Conservation (phyloP, 2,797 vertebrate species). For the Leucoraja ocellata region DNA sequence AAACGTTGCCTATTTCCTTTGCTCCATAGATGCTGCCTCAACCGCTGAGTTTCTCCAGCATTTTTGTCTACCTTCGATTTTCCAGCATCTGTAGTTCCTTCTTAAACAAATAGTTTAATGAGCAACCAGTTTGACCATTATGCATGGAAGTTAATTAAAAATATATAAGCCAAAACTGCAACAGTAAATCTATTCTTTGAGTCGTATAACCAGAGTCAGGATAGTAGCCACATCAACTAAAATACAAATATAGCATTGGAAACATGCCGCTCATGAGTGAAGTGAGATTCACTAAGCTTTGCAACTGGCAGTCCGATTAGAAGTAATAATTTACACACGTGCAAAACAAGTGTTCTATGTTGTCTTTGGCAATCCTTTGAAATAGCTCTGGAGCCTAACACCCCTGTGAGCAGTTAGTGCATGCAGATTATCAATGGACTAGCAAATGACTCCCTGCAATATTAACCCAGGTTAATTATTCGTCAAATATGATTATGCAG, state of each 20-base stretch:
- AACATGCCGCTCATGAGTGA: not conserved
- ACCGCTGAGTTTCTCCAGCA: too few relatives aligned
- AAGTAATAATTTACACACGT: slow-evolving; percentile 19
- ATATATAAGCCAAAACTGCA: not conserved
- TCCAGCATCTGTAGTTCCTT: too few relatives aligned
- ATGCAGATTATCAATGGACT: slow-evolving; percentile 73
- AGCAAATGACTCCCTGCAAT: slow-evolving; percentile 72
- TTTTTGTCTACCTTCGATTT: too few relatives aligned
- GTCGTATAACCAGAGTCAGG: not conserved
- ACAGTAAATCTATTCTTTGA: not conserved
- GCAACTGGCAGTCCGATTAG: slow-evolving; percentile 11
- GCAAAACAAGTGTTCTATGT: slow-evolving; percentile 33
- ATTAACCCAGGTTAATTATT: slow-evolving; percentile 85
- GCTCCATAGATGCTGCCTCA: too few relatives aligned
- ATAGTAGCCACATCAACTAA: not conserved
- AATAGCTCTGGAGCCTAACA: slow-evolving; percentile 51
- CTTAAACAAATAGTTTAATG: not conserved
- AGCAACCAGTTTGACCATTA: not conserved
- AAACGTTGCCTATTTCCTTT: too few relatives aligned
- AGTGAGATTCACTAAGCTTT: not conserved
- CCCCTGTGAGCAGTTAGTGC: slow-evolving; percentile 50
- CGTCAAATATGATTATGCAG: slow-evolving; percentile 81
- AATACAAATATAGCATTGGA: not conserved
- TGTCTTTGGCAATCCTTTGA: slow-evolving; percentile 36
- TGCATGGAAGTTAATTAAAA: not conserved